phyloP scores from a whole-genome alignment of 64 coral and sea anemone species.

The Montipora foliosa region DNA sequence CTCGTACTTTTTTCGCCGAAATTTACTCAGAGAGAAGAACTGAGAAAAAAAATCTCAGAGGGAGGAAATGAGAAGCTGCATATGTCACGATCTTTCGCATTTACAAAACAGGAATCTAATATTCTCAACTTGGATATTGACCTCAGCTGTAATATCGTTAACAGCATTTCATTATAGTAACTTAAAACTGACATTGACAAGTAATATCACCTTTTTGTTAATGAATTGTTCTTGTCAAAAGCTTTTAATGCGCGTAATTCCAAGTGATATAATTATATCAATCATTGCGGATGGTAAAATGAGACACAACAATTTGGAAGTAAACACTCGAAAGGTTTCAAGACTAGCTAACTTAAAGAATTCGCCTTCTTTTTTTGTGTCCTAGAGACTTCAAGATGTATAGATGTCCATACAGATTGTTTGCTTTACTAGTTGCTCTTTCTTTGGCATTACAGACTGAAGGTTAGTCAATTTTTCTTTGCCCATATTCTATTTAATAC shows the following conservation, averaged over 20 bases:
- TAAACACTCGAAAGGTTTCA: background rate
- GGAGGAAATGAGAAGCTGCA: too few relatives aligned
- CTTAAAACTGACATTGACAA: slow-evolving; percentile 23
- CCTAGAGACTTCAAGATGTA: background rate
- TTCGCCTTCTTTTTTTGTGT: background rate
- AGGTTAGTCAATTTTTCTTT: background rate
- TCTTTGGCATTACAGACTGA: background rate
- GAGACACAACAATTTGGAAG: background rate
- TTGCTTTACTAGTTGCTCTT: background rate
- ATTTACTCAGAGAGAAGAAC: too few relatives aligned
- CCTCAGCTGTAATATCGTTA: background rate
- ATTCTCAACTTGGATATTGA: background rate
- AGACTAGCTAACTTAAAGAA: background rate
- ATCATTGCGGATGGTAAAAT: background rate
- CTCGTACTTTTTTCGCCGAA: too few relatives aligned
- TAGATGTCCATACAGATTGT: background rate
- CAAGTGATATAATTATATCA: background rate
- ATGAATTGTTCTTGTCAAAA: background rate
- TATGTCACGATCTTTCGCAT: too few relatives aligned
- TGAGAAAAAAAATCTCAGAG: too few relatives aligned
- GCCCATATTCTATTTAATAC: background rate
- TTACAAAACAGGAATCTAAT: background rate
- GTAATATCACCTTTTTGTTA: background rate
- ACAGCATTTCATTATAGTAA: background rate
- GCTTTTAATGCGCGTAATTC: background rate